Evolutionary conservation across 1,140 invertebrate species (phyloP), one percentile per base, ranked within the genome.

Genomic region (Drosophila paulistorum): DNA sequence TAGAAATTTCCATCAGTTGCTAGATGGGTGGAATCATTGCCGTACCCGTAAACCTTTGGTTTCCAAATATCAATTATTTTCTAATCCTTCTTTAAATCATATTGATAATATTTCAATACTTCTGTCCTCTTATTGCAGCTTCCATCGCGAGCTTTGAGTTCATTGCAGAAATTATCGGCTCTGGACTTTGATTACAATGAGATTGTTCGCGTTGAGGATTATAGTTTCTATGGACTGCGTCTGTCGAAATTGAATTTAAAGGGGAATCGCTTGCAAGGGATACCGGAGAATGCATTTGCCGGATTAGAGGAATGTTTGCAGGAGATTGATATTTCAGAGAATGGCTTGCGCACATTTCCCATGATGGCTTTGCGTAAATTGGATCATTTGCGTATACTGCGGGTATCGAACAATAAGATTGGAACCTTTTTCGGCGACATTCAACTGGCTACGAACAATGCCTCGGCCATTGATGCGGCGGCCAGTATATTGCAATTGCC

Each of bases 151-250:
- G 95, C 97, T 0, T 93, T 98, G 23, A 94, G 95, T 4, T 94
- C 95, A 7, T 93, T 98, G 72, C 93, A 94, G 14, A 95, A 95
- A 78, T 92, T 98, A 13, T 94, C 95, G 14, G 94, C 95, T 0
- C 92, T 98, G 30, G 96, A 98, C 90, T 94, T 98, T n/a, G 97
- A 97, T 86, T 95, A 95, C 60, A 98, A 98, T 91, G 94, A 96
- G 77, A 97, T 98, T 51, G 94, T 94, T 37, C 95, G 97, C 72
- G 93, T 98, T 37, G 95, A 96, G 0, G 96, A 96, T 80, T 98
- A 98, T 87, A 96, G 95, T 73, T 97, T 98, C 90, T 97, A 97
- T 82, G 96, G 96, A 0, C 93, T 98, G 68, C 95, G 95, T 23
- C 92, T 98, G 37, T 94, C 95, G 57, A 97, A 97, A 91, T 92